phyloP scores from a whole-genome alignment of 1,140 invertebrate species.

The Macrobrachium rosenbergii region DNA sequence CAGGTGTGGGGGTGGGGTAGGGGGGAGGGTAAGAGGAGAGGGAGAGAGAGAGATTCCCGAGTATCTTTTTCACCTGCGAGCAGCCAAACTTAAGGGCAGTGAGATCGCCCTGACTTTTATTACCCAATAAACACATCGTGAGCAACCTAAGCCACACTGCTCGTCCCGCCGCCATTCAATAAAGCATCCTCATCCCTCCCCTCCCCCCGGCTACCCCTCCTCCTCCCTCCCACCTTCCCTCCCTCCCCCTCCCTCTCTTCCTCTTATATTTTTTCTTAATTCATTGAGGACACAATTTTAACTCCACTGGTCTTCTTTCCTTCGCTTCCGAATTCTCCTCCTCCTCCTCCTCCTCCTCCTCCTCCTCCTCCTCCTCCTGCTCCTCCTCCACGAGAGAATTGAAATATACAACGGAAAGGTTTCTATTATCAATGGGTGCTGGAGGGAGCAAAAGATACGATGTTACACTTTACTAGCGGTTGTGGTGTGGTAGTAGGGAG shows the following conservation, averaged over 20 bases:
- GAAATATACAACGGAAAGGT: slow-evolving; percentile 23
- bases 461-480: too few relatives aligned
- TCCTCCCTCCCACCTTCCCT: not conserved
- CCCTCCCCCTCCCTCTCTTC: not conserved
- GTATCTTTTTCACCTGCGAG: slow-evolving; percentile 36
- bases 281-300: not conserved
- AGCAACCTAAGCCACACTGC: slow-evolving; percentile 42
- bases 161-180: slow-evolving; percentile 30
- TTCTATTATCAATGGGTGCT: not conserved
- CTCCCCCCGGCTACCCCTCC: not conserved
- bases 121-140: slow-evolving; percentile 50
- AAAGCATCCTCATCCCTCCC: slow-evolving; percentile 35
- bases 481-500: not conserved
- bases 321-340: not conserved
- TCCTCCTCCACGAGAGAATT: not conserved
- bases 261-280: not conserved
- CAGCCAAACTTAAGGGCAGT: slow-evolving; percentile 39
- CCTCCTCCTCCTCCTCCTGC: not conserved
- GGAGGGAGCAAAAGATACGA: not conserved
- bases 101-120: slow-evolving; percentile 42
- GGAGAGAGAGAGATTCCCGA: slow-evolving; percentile 12
- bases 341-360: not conserved
- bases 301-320: not conserved
- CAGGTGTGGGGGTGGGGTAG: too few relatives aligned
- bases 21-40: too few relatives aligned